A percentile compares a stretch with the other conserved stretches of the same genome.
Conservation (phyloP, 2,113 vertebrate species). For the Acanthisitta chloris region DNA sequence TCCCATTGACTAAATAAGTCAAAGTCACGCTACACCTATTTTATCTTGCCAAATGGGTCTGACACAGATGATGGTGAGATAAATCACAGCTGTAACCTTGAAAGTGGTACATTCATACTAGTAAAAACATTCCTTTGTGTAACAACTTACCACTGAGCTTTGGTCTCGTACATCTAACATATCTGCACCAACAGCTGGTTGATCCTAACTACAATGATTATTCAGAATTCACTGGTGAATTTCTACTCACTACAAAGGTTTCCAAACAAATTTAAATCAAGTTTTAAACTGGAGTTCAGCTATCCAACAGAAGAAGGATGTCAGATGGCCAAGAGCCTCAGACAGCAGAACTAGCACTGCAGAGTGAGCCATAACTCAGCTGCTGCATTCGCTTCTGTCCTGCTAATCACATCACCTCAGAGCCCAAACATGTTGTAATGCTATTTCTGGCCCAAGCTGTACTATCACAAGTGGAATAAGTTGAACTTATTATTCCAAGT, state of each 20-base stretch:
- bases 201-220: background rate
- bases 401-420: accelerated
- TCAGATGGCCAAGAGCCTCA: background rate
- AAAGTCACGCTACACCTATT: background rate
- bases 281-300: background rate
- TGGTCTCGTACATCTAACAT: background rate
- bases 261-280: background rate
- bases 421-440: background rate
- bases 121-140: background rate
- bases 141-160: background rate
- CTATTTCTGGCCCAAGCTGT: background rate
- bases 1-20: constrained; percentile 25
- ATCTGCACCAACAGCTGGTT: background rate
- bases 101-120: background rate
- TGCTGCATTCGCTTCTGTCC: background rate
- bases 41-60: constrained; percentile 28
- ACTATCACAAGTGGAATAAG: background rate
- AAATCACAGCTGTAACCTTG: background rate
- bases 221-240: background rate
- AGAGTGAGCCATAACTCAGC: background rate
- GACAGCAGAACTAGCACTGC: background rate
- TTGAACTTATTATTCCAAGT: background rate
- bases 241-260: background rate
- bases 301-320: background rate
- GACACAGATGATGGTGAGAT: background rate